phyloP scores from a whole-genome alignment of 2,113 vertebrate species.

The Alligator mississippiensis region DNA sequence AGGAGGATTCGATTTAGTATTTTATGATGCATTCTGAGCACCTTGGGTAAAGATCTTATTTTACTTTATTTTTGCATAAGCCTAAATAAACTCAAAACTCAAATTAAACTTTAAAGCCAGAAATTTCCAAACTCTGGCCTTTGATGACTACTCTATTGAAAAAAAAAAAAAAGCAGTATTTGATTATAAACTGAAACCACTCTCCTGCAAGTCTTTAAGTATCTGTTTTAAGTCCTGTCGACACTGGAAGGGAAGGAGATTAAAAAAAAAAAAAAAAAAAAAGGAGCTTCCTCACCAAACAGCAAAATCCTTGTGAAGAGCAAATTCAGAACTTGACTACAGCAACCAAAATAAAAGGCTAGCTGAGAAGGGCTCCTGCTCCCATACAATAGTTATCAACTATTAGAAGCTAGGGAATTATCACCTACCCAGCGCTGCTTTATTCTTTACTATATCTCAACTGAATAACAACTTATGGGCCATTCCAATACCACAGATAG shows the following conservation, averaged over 20 bases:
- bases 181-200: not conserved
- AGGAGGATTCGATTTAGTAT: too few relatives aligned
- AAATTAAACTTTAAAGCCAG: not conserved
- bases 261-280: not conserved
- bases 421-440: rapidly evolving
- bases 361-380: not conserved
- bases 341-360: not conserved
- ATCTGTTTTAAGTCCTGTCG: not conserved
- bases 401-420: too few relatives aligned
- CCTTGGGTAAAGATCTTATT: too few relatives aligned
- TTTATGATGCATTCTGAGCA: too few relatives aligned
- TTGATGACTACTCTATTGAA: not conserved
- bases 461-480: not conserved
- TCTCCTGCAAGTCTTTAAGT: not conserved
- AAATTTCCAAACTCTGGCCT: not conserved
- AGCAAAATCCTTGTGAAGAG: not conserved
- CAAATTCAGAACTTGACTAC: not conserved
- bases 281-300: rapidly evolving
- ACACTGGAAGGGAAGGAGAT: not conserved
- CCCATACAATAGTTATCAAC: not conserved
- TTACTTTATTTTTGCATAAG: not conserved
- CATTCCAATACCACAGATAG: not conserved
- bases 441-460: rapidly evolving
- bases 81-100: not conserved
- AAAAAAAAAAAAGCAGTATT: not conserved